These are phyloP conservation scores for Poecile montanus DNA, from an alignment of 2,797 vertebrate genomes.

Conservation along the genomic window DNA sequence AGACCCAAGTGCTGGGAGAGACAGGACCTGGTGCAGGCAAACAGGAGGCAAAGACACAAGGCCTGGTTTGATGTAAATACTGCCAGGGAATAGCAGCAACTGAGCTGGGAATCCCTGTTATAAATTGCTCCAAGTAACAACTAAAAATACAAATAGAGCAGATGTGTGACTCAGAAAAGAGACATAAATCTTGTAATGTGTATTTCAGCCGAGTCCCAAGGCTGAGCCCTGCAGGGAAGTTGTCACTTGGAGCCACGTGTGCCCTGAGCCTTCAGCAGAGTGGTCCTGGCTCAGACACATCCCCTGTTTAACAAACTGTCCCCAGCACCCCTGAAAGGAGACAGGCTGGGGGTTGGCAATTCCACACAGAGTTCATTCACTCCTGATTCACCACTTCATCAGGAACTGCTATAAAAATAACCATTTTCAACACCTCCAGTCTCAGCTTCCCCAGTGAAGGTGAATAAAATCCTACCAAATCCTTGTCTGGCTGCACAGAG, in stretches of 20 bases:
- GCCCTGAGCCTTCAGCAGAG: neutral
- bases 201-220: neutral
- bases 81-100: neutral
- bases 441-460: neutral
- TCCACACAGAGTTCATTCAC: neutral
- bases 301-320: accelerated
- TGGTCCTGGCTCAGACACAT: neutral
- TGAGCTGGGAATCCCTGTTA: slow-evolving; percentile 19
- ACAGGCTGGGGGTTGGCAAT: accelerated
- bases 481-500: neutral
- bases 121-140: neutral
- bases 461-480: neutral
- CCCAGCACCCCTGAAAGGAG: neutral
- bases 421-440: neutral
- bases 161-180: neutral
- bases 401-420: neutral
- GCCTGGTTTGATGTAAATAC: neutral
- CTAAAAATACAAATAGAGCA: neutral
- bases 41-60: neutral
- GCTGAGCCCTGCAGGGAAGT: neutral
- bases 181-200: neutral
- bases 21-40: neutral
- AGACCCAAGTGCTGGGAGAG: neutral
- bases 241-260: neutral
- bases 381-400: neutral